These are phyloP conservation scores for Aricia agestis DNA, from an alignment of 1,140 invertebrate genomes.

Conservation along the genomic window DNA sequence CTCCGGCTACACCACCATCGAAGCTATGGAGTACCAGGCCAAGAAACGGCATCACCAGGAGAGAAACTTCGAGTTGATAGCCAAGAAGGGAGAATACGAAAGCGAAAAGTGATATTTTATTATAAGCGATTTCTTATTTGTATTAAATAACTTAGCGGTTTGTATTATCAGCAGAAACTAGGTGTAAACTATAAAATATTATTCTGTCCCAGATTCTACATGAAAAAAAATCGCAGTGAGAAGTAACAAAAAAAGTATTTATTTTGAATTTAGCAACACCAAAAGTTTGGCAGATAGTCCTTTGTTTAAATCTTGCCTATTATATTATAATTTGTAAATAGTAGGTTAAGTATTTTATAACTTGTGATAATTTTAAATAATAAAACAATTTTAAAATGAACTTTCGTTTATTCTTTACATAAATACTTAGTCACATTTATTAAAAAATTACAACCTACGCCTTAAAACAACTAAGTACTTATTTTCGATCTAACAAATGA, in stretches of 20 bases:
- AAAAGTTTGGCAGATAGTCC: not conserved
- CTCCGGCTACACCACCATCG: slow-evolving; percentile 79
- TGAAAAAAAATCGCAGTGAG: not conserved
- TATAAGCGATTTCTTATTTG: not conserved
- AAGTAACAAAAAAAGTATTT: not conserved
- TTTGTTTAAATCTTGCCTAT: not conserved
- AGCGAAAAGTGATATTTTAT: not conserved
- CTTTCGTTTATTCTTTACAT: slow-evolving; percentile 66
- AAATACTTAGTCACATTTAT: slow-evolving; percentile 48
- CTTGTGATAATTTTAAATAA: slow-evolving; percentile 30
- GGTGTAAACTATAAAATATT: too few relatives aligned
- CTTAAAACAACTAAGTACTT: slow-evolving; percentile 56
- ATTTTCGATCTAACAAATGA: slow-evolving; percentile 56
- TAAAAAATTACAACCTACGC: slow-evolving; percentile 33
- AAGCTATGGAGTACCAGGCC: slow-evolving; percentile 62
- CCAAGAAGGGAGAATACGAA: slow-evolving; percentile 39
- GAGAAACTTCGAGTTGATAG: slow-evolving; percentile 63
- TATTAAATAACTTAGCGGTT: not conserved
- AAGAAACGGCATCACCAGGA: slow-evolving; percentile 60
- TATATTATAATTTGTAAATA: slow-evolving; percentile 12
- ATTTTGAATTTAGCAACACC: not conserved
- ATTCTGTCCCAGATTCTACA: not conserved
- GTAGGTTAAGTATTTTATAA: not conserved
- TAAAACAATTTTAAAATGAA: slow-evolving; percentile 42
- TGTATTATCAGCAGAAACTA: not conserved